Conservation (phyloP, 2,888 invertebrate species). For the Empis stercorea region DNA sequence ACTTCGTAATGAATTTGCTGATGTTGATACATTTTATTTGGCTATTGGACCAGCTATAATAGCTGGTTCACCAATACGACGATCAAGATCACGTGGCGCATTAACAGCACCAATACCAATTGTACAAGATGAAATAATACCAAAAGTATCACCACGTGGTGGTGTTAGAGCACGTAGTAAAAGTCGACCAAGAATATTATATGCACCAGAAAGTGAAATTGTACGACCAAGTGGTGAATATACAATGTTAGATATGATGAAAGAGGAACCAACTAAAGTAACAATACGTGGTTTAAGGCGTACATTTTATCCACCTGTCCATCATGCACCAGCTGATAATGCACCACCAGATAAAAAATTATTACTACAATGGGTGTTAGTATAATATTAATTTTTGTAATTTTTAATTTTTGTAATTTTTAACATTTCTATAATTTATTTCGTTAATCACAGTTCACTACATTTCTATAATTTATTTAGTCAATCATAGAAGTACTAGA, state of each 20-base stretch:
- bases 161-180: slow-evolving; percentile 61
- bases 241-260: slow-evolving; percentile 68
- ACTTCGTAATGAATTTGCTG: slow-evolving; percentile 80
- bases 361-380: slow-evolving; percentile 86
- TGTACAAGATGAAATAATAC: slow-evolving; percentile 34
- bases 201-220: slow-evolving; percentile 71
- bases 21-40: slow-evolving; percentile 82
- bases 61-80: slow-evolving; percentile 47
- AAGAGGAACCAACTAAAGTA: slow-evolving; percentile 73
- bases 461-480: too few species aligned
- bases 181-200: slow-evolving; percentile 70
- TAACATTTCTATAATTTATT: too few species aligned
- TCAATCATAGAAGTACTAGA: too few species aligned
- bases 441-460: too few species aligned
- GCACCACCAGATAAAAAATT: slow-evolving; percentile 79
- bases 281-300: slow-evolving; percentile 70
- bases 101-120: slow-evolving; percentile 37
- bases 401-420: too few species aligned
- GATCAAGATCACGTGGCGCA: slow-evolving; percentile 50
- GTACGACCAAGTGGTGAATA: slow-evolving; percentile 65
- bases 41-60: slow-evolving; percentile 34
- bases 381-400: slow-evolving; percentile 8
- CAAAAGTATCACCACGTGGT: slow-evolving; percentile 34
- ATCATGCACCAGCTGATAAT: slow-evolving; percentile 73
- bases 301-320: slow-evolving; percentile 77